Conservation (phyloP, 2,113 vertebrate genomes). For the Sander lucioperca region DNA sequence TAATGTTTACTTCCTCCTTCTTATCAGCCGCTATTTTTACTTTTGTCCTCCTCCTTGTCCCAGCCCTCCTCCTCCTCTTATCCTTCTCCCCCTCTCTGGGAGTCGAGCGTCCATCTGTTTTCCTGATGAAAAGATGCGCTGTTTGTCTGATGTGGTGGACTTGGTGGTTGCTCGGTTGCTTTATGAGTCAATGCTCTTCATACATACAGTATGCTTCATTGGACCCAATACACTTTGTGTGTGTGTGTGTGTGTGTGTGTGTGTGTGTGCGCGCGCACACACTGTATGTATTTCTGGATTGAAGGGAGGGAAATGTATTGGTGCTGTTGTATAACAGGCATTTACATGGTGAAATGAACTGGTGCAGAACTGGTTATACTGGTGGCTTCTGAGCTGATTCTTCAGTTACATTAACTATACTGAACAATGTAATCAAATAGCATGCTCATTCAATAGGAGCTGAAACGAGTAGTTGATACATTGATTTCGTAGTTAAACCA, state of each 20-base stretch:
- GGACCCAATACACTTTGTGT: background rate
- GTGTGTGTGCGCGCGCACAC: constrained; percentile 6
- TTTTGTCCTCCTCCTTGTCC: constrained; percentile 7
- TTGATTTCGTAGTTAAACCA: background rate
- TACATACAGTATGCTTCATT: constrained; percentile 34
- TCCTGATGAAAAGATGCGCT: constrained; percentile 67
- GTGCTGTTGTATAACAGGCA: background rate
- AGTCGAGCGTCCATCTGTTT: constrained; percentile 70
- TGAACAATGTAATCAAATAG: background rate
- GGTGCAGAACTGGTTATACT: constrained; percentile 14
- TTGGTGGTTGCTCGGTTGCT: constrained; percentile 50
- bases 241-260: constrained; percentile 11
- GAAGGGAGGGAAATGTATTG: constrained; percentile 37
- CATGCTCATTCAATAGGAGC: background rate
- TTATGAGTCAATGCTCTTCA: constrained; percentile 57
- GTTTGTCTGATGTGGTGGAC: constrained; percentile 67
- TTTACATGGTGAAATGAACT: constrained; percentile 27
- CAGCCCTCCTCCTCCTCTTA: constrained; percentile 28
- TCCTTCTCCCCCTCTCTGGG: constrained; percentile 28
- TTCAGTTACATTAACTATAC: background rate
- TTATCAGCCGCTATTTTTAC: constrained; percentile 69
- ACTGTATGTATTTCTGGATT: background rate
- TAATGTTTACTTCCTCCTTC: constrained; percentile 49
- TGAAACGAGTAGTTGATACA: background rate
- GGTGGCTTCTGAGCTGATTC: background rate